These are phyloP conservation scores for Cryptocephalus primarius DNA, from an alignment of 2,888 invertebrate species.

Conservation along the genomic window DNA sequence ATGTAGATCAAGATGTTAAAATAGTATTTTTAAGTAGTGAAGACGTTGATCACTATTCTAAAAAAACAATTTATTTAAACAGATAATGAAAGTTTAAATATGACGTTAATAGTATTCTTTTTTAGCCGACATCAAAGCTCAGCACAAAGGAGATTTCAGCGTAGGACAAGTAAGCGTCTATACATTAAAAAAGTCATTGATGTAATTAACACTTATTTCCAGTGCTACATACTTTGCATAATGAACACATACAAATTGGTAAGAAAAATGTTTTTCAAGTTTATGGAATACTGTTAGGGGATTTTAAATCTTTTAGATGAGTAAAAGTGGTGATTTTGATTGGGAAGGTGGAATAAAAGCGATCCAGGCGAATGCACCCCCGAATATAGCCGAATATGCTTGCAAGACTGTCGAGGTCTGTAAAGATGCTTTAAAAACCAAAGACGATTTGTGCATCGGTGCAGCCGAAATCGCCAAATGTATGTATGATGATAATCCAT, in stretches of 20 bases:
- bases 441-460: conserved; percentile 41
- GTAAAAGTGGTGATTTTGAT: conserved; percentile 30
- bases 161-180: conserved; percentile 11
- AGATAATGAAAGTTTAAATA: too few species aligned
- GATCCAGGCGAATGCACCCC: conserved; percentile 38
- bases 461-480: conserved; percentile 43
- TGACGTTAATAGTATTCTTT: not conserved
- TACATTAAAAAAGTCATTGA: not conserved
- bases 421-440: conserved; percentile 34
- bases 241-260: conserved; percentile 44
- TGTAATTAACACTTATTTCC: conserved; percentile 9
- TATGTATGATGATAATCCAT: conserved; percentile 41
- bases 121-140: conserved; percentile 17
- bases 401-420: conserved; percentile 37
- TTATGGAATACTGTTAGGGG: not conserved
- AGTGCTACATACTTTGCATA: conserved; percentile 45
- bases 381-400: conserved; percentile 28
- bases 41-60: too few species aligned
- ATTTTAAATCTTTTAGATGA: conserved; percentile 8
- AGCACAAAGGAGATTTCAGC: conserved; percentile 17
- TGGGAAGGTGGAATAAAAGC: conserved; percentile 37
- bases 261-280: conserved; percentile 5
- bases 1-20: too few species aligned
- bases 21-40: too few species aligned
- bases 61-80: too few species aligned